A percentile compares a stretch with the other conserved stretches of the same genome.
These are phyloP conservation scores for Archilochus colubris DNA, from an alignment of 2,113 vertebrate genomes.

Conservation along the genomic window DNA sequence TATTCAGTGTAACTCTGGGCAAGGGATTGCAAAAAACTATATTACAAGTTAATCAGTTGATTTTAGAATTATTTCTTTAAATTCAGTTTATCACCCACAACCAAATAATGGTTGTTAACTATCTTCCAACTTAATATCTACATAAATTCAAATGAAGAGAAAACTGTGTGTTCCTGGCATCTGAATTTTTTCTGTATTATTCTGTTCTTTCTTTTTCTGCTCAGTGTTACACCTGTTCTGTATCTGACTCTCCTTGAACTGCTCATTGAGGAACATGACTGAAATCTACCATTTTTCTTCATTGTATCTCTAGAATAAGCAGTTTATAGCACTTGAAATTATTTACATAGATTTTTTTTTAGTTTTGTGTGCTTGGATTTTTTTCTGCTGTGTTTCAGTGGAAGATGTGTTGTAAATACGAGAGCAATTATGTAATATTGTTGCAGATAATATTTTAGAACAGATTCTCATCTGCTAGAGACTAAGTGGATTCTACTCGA, in stretches of 20 bases:
- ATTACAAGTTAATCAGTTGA: constrained; percentile 21
- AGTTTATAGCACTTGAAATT: background rate
- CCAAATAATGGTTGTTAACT: background rate
- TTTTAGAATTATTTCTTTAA: constrained; percentile 35
- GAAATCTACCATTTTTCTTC: background rate
- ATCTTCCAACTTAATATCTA: background rate
- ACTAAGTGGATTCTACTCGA: background rate
- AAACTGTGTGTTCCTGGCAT: background rate
- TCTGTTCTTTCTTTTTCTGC: background rate
- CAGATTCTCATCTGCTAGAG: background rate
- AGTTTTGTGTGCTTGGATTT: background rate
- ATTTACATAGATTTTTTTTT: background rate
- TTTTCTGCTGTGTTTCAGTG: background rate
- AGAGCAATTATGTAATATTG: background rate
- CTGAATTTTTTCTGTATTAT: background rate
- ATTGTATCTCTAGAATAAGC: background rate
- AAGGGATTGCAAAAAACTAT: constrained; percentile 24
- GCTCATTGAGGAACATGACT: background rate
- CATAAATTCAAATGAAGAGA: background rate
- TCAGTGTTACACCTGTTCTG: background rate
- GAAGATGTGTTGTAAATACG: background rate
- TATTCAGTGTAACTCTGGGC: constrained; percentile 37
- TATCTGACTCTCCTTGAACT: background rate
- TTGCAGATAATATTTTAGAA: background rate
- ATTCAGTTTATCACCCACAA: constrained; percentile 19